Base-by-base conservation (phyloP, 1,140 invertebrate genomes). In the Zaprionus africanus region DNA sequence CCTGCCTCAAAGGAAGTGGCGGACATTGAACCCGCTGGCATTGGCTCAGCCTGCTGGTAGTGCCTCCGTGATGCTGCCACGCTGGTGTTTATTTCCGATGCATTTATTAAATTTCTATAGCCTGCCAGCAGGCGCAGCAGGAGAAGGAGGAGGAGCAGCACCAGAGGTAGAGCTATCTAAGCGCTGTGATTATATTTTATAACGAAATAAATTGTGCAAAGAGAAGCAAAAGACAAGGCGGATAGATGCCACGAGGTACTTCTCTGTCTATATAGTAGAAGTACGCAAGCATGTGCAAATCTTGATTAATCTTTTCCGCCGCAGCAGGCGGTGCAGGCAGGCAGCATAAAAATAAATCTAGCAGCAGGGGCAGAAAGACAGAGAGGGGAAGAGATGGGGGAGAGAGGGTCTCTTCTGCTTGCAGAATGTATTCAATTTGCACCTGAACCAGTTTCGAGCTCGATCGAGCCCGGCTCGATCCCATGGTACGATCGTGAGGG, bases 231-330 rank as follows among this genome's bases (percentile, higher is more conserved):
- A 49, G 43, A 28, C 59, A 49, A 62, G 59, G 43, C 22, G 22
- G 7, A 49, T 15, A 62, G 22, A 62, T 43, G 24, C 59, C 38
- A 46, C 11, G n/a, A 62, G 22, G 24, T 51, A 13, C 19, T 51
- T 24, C 9, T 51, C 17, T n/a, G 12, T 51, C 69, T 75, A 68
- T 63, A 56, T 70, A 63, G 57, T 17, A 7, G 17, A 46, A 9
- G 66, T 75, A 70, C 72, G 84, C 84, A 81, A 78, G 85, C 84
- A 90, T 90, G 85, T 84, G 85, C 84, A 88, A 90, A 88, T 88
- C 84, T 88, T 88, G 85, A 88, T 88, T 88, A 90, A 88, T 88
- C 85, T 88, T 88, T 88, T 88, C 84, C 84, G 85, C 84, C 84
- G 64, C 65, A 77, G 75, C 75, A 74, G 70, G 63, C 75, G 80